Conservation (phyloP, 2,797 vertebrate species). For the Agapornis canus region DNA sequence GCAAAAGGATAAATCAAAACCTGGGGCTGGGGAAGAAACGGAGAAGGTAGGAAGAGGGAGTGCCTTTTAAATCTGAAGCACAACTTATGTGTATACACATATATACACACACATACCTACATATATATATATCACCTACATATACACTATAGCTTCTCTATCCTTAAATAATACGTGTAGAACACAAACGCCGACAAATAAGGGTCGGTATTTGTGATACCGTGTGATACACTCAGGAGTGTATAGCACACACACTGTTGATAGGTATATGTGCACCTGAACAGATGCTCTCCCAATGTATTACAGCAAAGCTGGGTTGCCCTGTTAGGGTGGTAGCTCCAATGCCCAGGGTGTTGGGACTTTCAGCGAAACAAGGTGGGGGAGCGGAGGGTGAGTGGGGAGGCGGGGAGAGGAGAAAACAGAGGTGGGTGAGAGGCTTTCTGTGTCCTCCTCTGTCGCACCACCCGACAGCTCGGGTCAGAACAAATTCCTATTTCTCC, state of each 20-base stretch:
- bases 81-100: not conserved
- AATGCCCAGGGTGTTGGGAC: accelerated
- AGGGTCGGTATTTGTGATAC: not conserved
- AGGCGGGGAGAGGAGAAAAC: not conserved
- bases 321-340: not conserved
- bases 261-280: not conserved
- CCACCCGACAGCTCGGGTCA: not conserved
- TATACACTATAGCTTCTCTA: not conserved
- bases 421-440: not conserved
- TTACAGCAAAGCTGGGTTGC: not conserved
- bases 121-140: not conserved
- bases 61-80: not conserved
- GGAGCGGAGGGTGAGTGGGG: not conserved
- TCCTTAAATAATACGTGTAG: not conserved
- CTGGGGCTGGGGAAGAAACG: not conserved
- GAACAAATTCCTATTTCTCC: not conserved
- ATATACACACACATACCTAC: not conserved
- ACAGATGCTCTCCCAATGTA: accelerated
- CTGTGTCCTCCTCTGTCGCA: not conserved
- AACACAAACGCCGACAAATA: not conserved
- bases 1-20: not conserved
- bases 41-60: not conserved
- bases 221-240: not conserved
- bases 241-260: not conserved
- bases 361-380: not conserved